Conservation (phyloP, 2,888 invertebrate genomes). For the Pollenia griseotomentosa region DNA sequence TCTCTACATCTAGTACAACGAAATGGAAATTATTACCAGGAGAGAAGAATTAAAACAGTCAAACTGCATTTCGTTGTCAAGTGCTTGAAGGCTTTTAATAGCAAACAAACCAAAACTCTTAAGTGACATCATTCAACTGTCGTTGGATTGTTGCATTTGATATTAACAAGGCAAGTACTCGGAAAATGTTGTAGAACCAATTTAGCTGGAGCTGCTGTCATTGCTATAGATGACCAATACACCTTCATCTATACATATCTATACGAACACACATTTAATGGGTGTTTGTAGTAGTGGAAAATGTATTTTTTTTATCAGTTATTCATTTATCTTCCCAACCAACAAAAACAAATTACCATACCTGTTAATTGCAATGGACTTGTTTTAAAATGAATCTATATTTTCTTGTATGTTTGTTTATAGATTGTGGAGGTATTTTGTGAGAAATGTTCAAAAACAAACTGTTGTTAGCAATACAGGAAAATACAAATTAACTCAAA, state of each 20-base stretch:
- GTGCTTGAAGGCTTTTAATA: constrained; percentile 61
- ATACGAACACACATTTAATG: not conserved
- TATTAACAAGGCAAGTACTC: constrained; percentile 50
- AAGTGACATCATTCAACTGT: constrained; percentile 68
- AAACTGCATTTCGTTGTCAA: constrained; percentile 64
- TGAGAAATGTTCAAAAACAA: not conserved
- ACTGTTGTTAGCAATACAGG: constrained; percentile 23
- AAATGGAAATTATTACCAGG: not conserved
- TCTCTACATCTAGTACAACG: not conserved
- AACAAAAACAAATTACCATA: constrained; percentile 35
- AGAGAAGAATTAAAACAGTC: constrained; percentile 21
- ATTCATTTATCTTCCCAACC: constrained; percentile 47
- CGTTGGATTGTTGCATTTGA: constrained; percentile 59
- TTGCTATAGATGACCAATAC: constrained; percentile 9
- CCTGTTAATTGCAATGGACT: constrained; percentile 44
- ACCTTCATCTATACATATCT: too few relatives aligned
- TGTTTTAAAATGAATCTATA: not conserved
- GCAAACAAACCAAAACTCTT: constrained; percentile 60
- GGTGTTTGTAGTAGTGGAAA: not conserved
- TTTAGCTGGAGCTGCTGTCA: not conserved
- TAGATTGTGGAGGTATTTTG: not conserved
- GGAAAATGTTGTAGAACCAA: constrained; percentile 13
- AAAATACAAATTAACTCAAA: constrained; percentile 47
- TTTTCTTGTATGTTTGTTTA: not conserved
- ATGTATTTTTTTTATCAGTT: constrained; percentile 11